phyloP scores from a whole-genome alignment of 2,113 vertebrate species.

The Corapipo altera region DNA sequence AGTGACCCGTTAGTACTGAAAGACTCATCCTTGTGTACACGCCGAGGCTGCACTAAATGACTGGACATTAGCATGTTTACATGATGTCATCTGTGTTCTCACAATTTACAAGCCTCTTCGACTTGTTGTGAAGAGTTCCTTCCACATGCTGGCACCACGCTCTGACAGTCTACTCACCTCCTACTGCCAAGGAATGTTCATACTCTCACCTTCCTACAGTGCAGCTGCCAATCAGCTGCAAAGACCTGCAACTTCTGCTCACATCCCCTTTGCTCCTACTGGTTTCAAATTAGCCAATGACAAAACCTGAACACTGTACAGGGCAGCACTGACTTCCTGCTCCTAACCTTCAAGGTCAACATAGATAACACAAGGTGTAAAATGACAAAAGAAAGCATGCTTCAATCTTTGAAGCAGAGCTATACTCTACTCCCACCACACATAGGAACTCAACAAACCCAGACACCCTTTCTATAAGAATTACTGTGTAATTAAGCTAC shows the following conservation, averaged over 20 bases:
- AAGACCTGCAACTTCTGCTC: not conserved
- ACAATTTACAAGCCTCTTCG: not conserved
- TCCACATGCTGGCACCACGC: not conserved
- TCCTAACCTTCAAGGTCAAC: not conserved
- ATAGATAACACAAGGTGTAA: not conserved
- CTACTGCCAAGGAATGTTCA: not conserved
- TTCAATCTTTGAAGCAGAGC: not conserved
- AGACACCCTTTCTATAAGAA: not conserved
- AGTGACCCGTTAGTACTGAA: accelerated
- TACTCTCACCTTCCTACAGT: not conserved
- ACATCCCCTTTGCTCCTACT: not conserved
- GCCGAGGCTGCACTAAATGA: not conserved
- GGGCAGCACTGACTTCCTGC: not conserved
- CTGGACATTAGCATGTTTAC: not conserved
- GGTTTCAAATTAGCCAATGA: not conserved
- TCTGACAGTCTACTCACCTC: not conserved
- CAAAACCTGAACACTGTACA: not conserved
- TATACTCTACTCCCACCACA: not conserved
- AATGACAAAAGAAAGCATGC: not conserved
- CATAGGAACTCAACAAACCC: not conserved
- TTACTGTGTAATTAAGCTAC: not conserved
- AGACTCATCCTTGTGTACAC: not conserved
- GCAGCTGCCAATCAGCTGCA: not conserved
- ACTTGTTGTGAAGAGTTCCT: not conserved
- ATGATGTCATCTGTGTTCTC: not conserved